These are phyloP conservation scores for Strigamia transsilvanica DNA, from an alignment of 2,888 invertebrate genomes.

Conservation along the genomic window DNA sequence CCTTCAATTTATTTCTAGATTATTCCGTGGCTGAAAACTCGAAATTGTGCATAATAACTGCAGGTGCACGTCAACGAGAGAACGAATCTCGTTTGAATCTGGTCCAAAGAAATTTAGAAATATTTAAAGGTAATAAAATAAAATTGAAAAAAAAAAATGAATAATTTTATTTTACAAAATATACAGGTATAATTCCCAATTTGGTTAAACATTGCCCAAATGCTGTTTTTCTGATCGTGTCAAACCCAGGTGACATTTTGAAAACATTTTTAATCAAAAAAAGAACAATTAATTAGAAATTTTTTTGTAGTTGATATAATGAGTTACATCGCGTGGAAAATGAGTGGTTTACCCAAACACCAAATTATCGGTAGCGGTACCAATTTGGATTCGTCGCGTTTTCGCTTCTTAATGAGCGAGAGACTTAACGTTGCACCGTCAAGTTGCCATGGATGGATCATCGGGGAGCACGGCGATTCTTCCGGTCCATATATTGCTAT, in stretches of 20 bases:
- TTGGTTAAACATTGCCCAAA: conserved; percentile 85
- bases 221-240: conserved; percentile 83
- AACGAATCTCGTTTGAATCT: conserved; percentile 87
- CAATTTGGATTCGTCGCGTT: conserved; percentile 89
- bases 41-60: conserved; percentile 86
- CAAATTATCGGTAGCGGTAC: conserved; percentile 92
- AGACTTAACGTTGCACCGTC: conserved; percentile 81
- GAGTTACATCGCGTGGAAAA: conserved; percentile 93
- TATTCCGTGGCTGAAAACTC: conserved; percentile 81
- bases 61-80: conserved; percentile 88
- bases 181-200: conserved; percentile 77
- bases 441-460: conserved; percentile 90
- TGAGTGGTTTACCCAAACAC: conserved; percentile 87
- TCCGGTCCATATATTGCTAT: conserved; percentile 70
- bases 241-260: conserved; percentile 74
- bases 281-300: conserved; percentile 16
- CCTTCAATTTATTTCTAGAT: conserved; percentile 67
- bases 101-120: conserved; percentile 89
- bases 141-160: not conserved
- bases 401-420: conserved; percentile 86
- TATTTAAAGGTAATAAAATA: conserved; percentile 72
- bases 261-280: not conserved
- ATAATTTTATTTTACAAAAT: conserved; percentile 48
- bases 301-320: conserved; percentile 77
- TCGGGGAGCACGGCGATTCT: conserved; percentile 93